Evolutionary conservation across 64 coral and sea anemone species (phyloP).

Genomic region (Exaiptasia diaphana): DNA sequence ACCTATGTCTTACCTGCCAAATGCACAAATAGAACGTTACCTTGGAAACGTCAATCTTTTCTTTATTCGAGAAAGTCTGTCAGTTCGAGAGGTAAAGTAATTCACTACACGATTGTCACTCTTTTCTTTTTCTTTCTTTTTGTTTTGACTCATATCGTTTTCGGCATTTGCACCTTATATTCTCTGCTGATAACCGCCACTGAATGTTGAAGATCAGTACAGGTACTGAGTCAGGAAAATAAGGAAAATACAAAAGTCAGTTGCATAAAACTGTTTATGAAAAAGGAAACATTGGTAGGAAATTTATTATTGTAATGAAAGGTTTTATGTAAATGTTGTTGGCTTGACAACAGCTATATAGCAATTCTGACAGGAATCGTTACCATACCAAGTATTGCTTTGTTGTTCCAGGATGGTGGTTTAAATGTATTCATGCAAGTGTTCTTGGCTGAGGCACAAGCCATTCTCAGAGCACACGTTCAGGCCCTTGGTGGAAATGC

Average conservation of each 20-base stretch:
- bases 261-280: too few relatives aligned
- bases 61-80: constrained; percentile 91
- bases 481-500: constrained; percentile 88
- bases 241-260: too few relatives aligned
- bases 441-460: constrained; percentile 90
- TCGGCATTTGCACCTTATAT: too few relatives aligned
- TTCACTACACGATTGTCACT: too few relatives aligned
- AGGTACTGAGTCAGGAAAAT: too few relatives aligned
- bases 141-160: neutral
- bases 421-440: constrained; percentile 95
- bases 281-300: too few relatives aligned
- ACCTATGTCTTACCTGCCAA: constrained; percentile 89
- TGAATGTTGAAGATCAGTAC: too few relatives aligned
- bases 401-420: constrained; percentile 79
- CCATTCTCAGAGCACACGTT: constrained; percentile 83
- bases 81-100: constrained; percentile 75
- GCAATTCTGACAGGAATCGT: too few relatives aligned
- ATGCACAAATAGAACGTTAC: constrained; percentile 78
- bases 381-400: too few relatives aligned
- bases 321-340: too few relatives aligned
- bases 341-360: too few relatives aligned
- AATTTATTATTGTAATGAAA: too few relatives aligned
- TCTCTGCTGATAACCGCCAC: neutral
- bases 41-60: constrained; percentile 95
- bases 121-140: neutral